Evolutionary conservation across 2,888 invertebrate species (phyloP), one percentile per base, ranked within the genome.

Genomic region (Ophion ellenae): DNA sequence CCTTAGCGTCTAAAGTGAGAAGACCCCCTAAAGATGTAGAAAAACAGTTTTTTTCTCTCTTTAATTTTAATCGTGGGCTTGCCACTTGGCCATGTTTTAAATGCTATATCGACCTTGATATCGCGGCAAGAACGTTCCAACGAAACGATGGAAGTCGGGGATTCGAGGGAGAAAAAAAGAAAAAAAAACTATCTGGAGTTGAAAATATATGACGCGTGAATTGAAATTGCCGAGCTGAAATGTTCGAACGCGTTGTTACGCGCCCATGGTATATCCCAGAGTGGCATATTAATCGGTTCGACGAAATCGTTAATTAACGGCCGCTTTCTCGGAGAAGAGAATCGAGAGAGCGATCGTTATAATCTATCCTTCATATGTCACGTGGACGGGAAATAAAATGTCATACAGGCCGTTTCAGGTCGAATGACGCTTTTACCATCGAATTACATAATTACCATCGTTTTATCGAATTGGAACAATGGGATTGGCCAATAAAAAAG

Each of bases 231-330:
- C 36, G 20, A 59, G 59, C 24, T 40, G 6, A n/a, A 66, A 66
- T 47, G 47, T 66, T 57, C 57, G 10, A 36, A 61, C 57, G 40
- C n/a, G 40, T 74, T 71, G 20, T 61, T 57, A 20, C 17, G 28
- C 32, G 24, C 17, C 61, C 40, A 2, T 40, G 47, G 71, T 28
- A 17, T 6, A 45, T 47, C 36, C 7, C 57, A 11, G 11, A 2
- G 10, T 36, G 36, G 40, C 36, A 24, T 63, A 76, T 84, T 73
- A 73, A 85, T 81, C 85, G 78, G 57, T 85, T 70, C 85, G 20
- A 10, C 73, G 81, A 85, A 85, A 81, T 75, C 81, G 78, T 78
- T 70, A 74, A 85, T 81, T 78, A 84, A 76, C 36, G 10, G 64
- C 36, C 74, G 77, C 69, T 81, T 78, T 78, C 81, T 74, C 61